phyloP scores from a whole-genome alignment of 2,797 vertebrate species.

The Thalassophryne amazonica region DNA sequence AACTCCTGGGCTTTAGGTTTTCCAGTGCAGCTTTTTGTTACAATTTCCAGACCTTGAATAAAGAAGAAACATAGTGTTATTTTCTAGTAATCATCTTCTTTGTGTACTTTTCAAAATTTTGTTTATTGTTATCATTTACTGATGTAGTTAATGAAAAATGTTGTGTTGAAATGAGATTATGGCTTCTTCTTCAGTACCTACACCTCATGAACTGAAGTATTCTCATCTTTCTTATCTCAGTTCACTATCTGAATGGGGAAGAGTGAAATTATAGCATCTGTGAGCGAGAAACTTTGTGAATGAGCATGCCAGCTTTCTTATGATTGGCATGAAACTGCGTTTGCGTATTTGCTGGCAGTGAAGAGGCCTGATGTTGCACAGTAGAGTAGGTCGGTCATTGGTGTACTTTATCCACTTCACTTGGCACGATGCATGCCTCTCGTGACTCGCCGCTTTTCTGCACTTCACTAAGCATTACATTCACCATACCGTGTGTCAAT shows the following conservation, averaged over 20 bases:
- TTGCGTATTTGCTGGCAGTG: slow-evolving; percentile 35
- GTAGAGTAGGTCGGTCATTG: slow-evolving; percentile 71
- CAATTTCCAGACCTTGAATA: slow-evolving; percentile 32
- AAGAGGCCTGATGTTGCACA: slow-evolving; percentile 58
- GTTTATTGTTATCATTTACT: slow-evolving; percentile 13
- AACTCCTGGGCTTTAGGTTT: slow-evolving; percentile 25
- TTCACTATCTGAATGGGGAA: neutral
- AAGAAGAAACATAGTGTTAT: slow-evolving; percentile 24
- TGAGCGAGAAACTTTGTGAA: slow-evolving; percentile 28
- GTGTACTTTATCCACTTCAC: slow-evolving; percentile 71
- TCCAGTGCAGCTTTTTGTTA: slow-evolving; percentile 23
- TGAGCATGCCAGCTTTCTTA: slow-evolving; percentile 43
- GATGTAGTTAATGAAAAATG: slow-evolving; percentile 9
- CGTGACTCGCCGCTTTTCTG: slow-evolving; percentile 74
- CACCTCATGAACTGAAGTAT: neutral
- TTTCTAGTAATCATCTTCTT: slow-evolving; percentile 22
- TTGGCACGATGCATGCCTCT: slow-evolving; percentile 74
- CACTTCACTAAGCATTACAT: slow-evolving; percentile 56
- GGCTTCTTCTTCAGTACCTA: neutral
- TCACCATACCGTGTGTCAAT: slow-evolving; percentile 66
- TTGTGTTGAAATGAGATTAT: slow-evolving; percentile 2
- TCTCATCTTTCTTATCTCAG: slow-evolving; percentile 20
- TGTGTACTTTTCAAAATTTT: neutral
- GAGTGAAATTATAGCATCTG: neutral
- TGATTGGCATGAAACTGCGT: slow-evolving; percentile 43